These are phyloP conservation scores for Andrena chrysosceles DNA, from an alignment of 2,888 invertebrate species.

Conservation along the genomic window DNA sequence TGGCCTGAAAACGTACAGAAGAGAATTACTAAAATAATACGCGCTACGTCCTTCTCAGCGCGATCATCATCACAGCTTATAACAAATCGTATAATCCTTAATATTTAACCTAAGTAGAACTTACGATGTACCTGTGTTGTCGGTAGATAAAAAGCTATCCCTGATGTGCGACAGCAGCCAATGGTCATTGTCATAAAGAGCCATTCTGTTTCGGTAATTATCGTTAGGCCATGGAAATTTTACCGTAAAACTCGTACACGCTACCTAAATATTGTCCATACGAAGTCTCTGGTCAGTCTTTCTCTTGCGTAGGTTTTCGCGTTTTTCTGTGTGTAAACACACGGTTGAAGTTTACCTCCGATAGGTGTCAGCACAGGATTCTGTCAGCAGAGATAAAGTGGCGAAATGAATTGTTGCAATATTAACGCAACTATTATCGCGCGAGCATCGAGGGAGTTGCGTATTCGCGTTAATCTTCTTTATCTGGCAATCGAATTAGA, in stretches of 20 bases:
- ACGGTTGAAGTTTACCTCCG: not conserved
- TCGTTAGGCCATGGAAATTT: not conserved
- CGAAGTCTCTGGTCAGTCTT: not conserved
- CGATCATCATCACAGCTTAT: not conserved
- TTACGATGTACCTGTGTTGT: slow-evolving; percentile 90
- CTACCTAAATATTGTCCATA: not conserved
- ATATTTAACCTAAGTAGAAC: slow-evolving; percentile 45
- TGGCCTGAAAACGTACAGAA: slow-evolving; percentile 86
- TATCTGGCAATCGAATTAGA: too few species aligned
- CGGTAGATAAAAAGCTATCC: slow-evolving; percentile 97
- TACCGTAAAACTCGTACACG: not conserved
- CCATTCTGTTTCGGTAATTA: slow-evolving; percentile 87
- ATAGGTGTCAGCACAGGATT: slow-evolving; percentile 28
- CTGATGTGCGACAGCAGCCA: slow-evolving; percentile 97
- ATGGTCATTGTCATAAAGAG: slow-evolving; percentile 96
- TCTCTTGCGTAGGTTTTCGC: not conserved
- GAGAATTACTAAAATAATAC: not conserved
- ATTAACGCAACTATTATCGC: too few species aligned
- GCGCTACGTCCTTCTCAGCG: not conserved
- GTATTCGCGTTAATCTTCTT: too few species aligned
- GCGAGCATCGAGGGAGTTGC: too few species aligned
- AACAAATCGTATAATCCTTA: not conserved
- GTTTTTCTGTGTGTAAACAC: not conserved
- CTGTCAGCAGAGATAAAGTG: not conserved
- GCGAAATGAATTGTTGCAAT: too few species aligned